These are phyloP conservation scores for Rafetus swinhoei DNA, from an alignment of 2,113 vertebrate genomes.

Conservation along the genomic window DNA sequence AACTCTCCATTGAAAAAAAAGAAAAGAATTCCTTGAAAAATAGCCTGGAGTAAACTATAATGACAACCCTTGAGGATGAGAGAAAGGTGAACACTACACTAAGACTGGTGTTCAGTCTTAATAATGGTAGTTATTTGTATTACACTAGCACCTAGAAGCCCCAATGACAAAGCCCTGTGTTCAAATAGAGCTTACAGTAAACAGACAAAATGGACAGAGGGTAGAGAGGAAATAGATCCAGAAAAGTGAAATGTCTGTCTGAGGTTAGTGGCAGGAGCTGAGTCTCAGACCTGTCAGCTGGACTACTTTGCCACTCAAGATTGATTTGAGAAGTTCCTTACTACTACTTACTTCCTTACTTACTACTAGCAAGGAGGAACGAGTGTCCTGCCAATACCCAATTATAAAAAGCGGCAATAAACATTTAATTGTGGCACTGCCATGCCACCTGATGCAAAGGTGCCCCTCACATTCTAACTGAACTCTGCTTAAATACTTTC, in stretches of 20 bases:
- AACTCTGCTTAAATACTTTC: neutral
- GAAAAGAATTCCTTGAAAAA: rapidly evolving
- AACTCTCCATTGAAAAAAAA: neutral
- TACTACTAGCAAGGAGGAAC: neutral
- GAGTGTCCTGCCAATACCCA: neutral
- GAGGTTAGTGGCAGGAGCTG: neutral
- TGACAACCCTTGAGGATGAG: neutral
- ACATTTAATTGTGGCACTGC: neutral
- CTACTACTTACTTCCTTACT: neutral
- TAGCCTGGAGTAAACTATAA: rapidly evolving
- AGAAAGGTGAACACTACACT: neutral
- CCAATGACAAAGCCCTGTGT: neutral
- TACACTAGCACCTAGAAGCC: neutral
- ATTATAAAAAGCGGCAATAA: neutral
- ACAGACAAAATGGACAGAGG: neutral
- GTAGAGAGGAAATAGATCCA: neutral
- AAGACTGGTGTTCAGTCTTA: neutral
- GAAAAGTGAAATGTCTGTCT: neutral
- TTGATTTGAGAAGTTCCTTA: neutral
- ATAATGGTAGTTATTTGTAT: neutral
- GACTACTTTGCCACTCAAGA: neutral
- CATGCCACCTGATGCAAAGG: neutral
- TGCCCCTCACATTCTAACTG: neutral
- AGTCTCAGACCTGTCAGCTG: neutral
- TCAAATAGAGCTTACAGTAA: neutral